These are phyloP conservation scores for Agrochola lota DNA, from an alignment of 2,888 invertebrate genomes.

Conservation along the genomic window DNA sequence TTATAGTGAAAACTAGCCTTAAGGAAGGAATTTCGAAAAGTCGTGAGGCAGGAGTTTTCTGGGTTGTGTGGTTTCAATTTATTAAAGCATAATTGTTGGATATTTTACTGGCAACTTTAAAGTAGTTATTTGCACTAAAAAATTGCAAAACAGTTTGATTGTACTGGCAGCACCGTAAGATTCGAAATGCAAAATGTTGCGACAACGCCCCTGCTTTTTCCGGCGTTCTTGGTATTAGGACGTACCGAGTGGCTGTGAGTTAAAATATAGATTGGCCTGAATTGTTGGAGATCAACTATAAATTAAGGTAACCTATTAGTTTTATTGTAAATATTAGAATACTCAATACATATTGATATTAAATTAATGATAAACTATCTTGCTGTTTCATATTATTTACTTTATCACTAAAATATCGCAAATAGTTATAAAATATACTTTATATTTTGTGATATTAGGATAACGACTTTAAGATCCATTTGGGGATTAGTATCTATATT, in stretches of 20 bases:
- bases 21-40: too few relatives aligned
- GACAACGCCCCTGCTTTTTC: not conserved
- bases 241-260: not conserved
- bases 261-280: not conserved
- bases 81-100: not conserved
- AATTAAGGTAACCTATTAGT: not conserved
- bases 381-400: not conserved
- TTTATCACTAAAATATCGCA: not conserved
- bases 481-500: not conserved
- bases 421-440: not conserved
- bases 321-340: not conserved
- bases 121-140: too few relatives aligned
- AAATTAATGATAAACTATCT: not conserved
- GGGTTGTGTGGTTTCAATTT: not conserved
- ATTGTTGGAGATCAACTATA: not conserved
- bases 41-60: too few relatives aligned
- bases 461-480: not conserved
- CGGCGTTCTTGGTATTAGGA: not conserved
- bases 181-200: not conserved
- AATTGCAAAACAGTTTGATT: not conserved
- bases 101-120: not conserved
- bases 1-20: too few relatives aligned
- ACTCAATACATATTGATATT: not conserved
- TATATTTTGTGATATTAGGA: not conserved
- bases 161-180: not conserved